A percentile compares a stretch with the other conserved stretches of the same genome.
Conservation (phyloP, 2,888 invertebrate genomes). For the Campoplex nolae region DNA sequence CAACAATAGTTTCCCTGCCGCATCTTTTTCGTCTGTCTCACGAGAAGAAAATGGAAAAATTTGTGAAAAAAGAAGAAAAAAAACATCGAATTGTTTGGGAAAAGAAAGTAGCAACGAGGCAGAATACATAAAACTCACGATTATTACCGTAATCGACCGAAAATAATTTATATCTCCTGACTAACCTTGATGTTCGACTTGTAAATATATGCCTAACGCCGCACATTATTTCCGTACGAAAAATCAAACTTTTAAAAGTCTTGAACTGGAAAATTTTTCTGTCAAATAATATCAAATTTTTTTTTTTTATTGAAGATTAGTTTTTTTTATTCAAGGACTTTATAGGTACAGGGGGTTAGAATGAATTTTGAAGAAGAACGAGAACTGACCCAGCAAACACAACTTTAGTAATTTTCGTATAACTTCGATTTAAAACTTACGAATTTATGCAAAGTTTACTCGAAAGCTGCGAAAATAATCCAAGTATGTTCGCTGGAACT, state of each 20-base stretch:
- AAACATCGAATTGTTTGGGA: not conserved
- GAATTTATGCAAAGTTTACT: not conserved
- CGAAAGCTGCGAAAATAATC: too few species aligned
- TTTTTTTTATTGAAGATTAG: not conserved
- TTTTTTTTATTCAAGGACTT: not conserved
- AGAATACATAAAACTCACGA: slow-evolving; percentile 51
- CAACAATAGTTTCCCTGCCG: not conserved
- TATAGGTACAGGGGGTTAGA: not conserved
- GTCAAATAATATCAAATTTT: not conserved
- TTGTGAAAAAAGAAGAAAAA: slow-evolving; percentile 16
- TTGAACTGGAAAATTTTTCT: not conserved
- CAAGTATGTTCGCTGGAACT: too few species aligned
- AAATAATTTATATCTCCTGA: slow-evolving; percentile 44
- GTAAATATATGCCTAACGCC: not conserved
- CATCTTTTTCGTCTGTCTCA: too few species aligned
- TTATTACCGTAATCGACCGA: slow-evolving; percentile 52
- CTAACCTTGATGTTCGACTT: too few species aligned
- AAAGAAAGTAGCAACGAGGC: slow-evolving; percentile 9
- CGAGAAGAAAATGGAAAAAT: not conserved
- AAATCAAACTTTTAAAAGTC: slow-evolving; percentile 2
- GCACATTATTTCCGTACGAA: slow-evolving; percentile 37
- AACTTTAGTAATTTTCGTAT: too few species aligned
- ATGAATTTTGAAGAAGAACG: not conserved
- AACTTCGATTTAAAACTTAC: not conserved
- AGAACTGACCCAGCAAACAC: not conserved